A percentile compares a stretch with the other conserved stretches of the same genome.
These are phyloP conservation scores for Littorina saxatilis DNA, from an alignment of 1,140 invertebrate species.

Conservation along the genomic window DNA sequence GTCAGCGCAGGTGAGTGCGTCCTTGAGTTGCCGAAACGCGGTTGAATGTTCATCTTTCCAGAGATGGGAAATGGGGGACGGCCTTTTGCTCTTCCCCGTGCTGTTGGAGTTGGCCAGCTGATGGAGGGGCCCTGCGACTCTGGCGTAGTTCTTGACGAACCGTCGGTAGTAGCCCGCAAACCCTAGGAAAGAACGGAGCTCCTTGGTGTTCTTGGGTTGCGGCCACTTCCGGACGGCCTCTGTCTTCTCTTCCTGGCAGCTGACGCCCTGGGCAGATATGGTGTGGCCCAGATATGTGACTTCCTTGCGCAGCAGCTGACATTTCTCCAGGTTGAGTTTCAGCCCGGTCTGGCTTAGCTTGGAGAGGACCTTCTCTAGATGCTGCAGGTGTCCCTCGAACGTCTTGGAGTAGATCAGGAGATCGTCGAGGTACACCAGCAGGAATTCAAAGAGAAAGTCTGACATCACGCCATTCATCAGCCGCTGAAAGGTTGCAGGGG, in stretches of 20 bases:
- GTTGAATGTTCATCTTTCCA: slow-evolving; percentile 32
- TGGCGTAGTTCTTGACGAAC: slow-evolving; percentile 48
- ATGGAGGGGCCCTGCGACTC: slow-evolving; percentile 38
- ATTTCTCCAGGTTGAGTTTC: neutral
- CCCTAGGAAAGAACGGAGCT: no score
- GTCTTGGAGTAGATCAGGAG: slow-evolving; percentile 13
- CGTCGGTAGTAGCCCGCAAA: no score
- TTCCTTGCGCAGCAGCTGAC: neutral
- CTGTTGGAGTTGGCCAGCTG: no score
- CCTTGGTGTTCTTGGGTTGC: no score
- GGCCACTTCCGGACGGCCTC: no score
- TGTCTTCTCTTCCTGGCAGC: slow-evolving; percentile 13
- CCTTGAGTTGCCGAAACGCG: slow-evolving; percentile 34
- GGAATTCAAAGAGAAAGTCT: neutral
- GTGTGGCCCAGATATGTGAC: slow-evolving; percentile 6
- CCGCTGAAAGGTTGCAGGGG: slow-evolving; percentile 60
- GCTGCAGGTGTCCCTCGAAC: slow-evolving; percentile 15
- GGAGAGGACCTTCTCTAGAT: slow-evolving; percentile 56
- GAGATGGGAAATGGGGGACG: neutral
- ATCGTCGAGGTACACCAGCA: slow-evolving; percentile 15
- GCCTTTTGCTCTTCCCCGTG: slow-evolving; percentile 19
- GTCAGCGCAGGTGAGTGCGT: slow-evolving; percentile 8
- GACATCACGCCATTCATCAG: slow-evolving; percentile 47
- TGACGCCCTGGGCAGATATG: slow-evolving; percentile 12
- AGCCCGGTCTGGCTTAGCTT: neutral